phyloP scores from a whole-genome alignment of 2,888 invertebrate species.

The Hymenopus coronatus region DNA sequence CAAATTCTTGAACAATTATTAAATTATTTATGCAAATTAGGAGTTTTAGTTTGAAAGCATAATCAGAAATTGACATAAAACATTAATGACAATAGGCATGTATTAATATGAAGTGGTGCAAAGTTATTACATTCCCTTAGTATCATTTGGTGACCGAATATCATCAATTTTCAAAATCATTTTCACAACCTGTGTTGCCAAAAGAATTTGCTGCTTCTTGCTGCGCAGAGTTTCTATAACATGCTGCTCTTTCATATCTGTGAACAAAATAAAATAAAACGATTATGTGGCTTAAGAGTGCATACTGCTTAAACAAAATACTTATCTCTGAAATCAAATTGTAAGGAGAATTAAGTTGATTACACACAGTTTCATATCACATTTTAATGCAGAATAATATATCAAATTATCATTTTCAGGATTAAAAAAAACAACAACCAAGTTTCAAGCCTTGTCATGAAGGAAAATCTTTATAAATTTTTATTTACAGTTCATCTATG shows the following conservation, averaged over 20 bases:
- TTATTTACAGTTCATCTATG: too few relatives aligned
- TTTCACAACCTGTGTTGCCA: conserved; percentile 97
- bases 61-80: not conserved
- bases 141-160: conserved; percentile 63
- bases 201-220: conserved; percentile 93
- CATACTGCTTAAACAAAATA: too few relatives aligned
- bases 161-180: conserved; percentile 99
- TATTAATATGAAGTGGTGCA: not conserved
- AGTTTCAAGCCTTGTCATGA: too few relatives aligned
- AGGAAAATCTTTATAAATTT: too few relatives aligned
- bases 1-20: not conserved
- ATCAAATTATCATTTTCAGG: too few relatives aligned
- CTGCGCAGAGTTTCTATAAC: conserved; percentile 96
- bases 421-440: too few relatives aligned
- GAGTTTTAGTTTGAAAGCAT: not conserved
- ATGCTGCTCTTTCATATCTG: conserved; percentile 92
- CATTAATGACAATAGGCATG: not conserved
- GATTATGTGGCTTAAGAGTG: not conserved
- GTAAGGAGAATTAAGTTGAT: too few relatives aligned
- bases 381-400: too few relatives aligned
- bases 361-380: too few relatives aligned
- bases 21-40: not conserved
- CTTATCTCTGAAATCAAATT: too few relatives aligned
- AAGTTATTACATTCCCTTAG: conserved; percentile 6
- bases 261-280: conserved; percentile 34